Evolutionary conservation across 2,888 invertebrate genomes (phyloP), one percentile per base, ranked within the genome.

Genomic region (Allacma fusca): DNA sequence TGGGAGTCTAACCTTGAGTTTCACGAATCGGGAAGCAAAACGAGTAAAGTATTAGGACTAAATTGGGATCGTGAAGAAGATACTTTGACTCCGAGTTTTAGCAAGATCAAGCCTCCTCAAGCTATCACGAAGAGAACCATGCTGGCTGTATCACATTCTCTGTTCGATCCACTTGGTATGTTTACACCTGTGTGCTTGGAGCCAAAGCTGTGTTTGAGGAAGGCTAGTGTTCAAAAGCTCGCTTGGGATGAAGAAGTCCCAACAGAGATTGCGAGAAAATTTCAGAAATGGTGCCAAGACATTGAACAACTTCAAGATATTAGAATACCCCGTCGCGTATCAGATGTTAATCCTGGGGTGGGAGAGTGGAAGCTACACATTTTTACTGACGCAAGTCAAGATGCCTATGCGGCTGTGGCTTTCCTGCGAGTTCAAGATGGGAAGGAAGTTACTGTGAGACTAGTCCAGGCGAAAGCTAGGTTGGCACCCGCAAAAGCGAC

Each of bases 351-450:
- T 1, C 43, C 12, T 4, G 19, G 29, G 9, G 43, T 19, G 13
- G 80, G 79, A 0, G 29, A 77, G 4, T 75, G 82, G 50, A 79
- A 80, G 21, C 28, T 85, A n/a, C 85, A 86, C 64, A 80, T 81
- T 0, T 86, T 86, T 77, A 78, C 79, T 21, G 85, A 86, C 74
- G 85, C 85, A 0, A 83, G 85, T 34, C 74, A 80, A 62, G 21
- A 28, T 1, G 85, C 85, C 0, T 85, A 86, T 50, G 84, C 85
- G 1, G 80, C 85, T 0, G 83, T 78, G 9, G 76, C 84, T 44
- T 85, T 81, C 81, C 24, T 83, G 16, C 78, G 85, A 59, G 72
- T 74, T 9, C 78, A 83, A 68, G 64, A 28, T 43, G 50, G 65
- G 19, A 68, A 72, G 1, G 68, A 69, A 43, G 74, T 82, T 1